A percentile compares a stretch with the other conserved stretches of the same genome.
Conservation (phyloP, 2,797 vertebrate genomes). For the Taenioides sp. region DNA sequence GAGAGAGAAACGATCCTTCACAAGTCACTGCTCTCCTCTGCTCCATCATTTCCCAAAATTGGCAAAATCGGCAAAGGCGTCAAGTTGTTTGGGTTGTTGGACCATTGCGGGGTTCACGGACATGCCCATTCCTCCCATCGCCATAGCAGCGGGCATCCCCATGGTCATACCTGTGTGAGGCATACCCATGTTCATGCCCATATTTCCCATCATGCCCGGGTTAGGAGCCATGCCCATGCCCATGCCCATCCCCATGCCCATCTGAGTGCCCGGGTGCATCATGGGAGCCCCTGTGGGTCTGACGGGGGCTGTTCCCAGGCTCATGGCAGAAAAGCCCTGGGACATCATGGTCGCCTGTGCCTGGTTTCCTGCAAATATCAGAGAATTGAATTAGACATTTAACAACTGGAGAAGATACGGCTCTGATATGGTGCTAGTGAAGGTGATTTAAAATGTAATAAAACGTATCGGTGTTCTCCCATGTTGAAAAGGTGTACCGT, state of each 20-base stretch:
- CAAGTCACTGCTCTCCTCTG: constrained; percentile 52
- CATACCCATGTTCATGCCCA: constrained; percentile 82
- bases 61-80: constrained; percentile 98
- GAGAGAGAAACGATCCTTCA: constrained; percentile 71
- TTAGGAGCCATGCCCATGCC: constrained; percentile 66
- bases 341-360: constrained; percentile 84
- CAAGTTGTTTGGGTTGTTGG: constrained; percentile 93
- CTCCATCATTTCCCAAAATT: constrained; percentile 95
- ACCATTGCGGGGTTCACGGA: constrained; percentile 79
- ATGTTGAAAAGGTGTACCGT: too few relatives aligned
- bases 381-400: background rate
- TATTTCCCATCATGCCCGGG: constrained; percentile 74
- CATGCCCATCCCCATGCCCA: constrained; percentile 71
- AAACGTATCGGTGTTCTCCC: too few relatives aligned
- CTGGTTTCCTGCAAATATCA: constrained; percentile 79
- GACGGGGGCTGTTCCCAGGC: constrained; percentile 79
- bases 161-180: constrained; percentile 69
- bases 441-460: too few relatives aligned
- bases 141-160: constrained; percentile 82
- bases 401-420: too few relatives aligned
- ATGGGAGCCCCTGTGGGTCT: constrained; percentile 77
- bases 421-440: too few relatives aligned
- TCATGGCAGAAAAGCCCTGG: constrained; percentile 90
- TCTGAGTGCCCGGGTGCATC: constrained; percentile 80
- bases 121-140: constrained; percentile 65